Evolutionary conservation across 2,888 invertebrate genomes (phyloP).

Genomic region (Idaea straminata): DNA sequence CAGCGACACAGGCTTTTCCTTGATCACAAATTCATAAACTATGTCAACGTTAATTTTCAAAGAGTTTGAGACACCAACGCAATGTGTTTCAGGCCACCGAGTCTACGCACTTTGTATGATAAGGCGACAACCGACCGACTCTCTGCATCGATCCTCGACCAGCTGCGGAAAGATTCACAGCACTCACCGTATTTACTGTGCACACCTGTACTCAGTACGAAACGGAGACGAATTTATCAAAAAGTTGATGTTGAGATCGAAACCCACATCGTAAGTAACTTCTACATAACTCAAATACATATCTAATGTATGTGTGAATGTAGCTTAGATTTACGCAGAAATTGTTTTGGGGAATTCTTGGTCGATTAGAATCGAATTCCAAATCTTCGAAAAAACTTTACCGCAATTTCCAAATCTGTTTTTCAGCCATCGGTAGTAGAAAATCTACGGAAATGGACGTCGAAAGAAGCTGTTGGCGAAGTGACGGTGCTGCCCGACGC

Average conservation of each 20-base stretch:
- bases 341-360: background rate
- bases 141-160: slow-evolving; percentile 83
- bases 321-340: too few species aligned
- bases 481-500: slow-evolving; percentile 90
- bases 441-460: slow-evolving; percentile 91
- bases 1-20: background rate
- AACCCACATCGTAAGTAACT: slow-evolving; percentile 88
- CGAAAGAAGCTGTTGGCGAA: slow-evolving; percentile 89
- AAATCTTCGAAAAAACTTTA: background rate
- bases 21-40: slow-evolving; percentile 4
- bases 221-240: slow-evolving; percentile 83
- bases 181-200: slow-evolving; percentile 88
- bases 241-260: slow-evolving; percentile 91
- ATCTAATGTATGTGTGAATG: too few species aligned
- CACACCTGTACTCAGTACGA: slow-evolving; percentile 89
- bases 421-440: slow-evolving; percentile 89
- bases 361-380: background rate
- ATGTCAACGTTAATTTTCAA: background rate
- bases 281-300: background rate
- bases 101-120: slow-evolving; percentile 88
- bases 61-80: background rate
- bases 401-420: background rate
- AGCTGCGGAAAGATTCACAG: slow-evolving; percentile 81
- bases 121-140: slow-evolving; percentile 86
- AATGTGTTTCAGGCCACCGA: slow-evolving; percentile 80